phyloP scores from a whole-genome alignment of 2,888 invertebrate species.

The Reticulitermes lucifugus region DNA sequence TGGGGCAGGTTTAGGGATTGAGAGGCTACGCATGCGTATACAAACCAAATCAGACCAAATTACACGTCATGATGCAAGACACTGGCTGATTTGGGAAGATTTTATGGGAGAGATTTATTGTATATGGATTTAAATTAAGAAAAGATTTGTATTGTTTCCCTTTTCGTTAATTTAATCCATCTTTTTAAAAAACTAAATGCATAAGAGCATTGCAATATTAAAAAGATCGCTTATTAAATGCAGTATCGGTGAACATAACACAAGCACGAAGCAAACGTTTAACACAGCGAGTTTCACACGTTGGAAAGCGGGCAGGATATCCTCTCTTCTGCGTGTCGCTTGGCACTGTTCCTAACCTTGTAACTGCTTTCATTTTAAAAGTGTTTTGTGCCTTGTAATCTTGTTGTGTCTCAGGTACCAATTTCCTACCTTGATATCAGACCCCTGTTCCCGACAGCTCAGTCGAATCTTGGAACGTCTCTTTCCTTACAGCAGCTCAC shows the following conservation, averaged over 20 bases:
- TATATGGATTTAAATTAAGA: slow-evolving; percentile 28
- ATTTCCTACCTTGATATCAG: too few relatives aligned
- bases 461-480: too few relatives aligned
- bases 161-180: slow-evolving; percentile 37
- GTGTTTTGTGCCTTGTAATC: too few relatives aligned
- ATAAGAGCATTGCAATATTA: background rate
- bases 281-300: too few relatives aligned
- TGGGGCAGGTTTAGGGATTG: background rate
- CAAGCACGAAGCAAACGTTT: background rate
- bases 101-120: background rate
- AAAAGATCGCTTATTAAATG: slow-evolving; percentile 3
- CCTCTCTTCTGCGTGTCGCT: too few relatives aligned
- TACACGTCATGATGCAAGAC: background rate
- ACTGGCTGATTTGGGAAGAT: background rate
- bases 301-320: too few relatives aligned
- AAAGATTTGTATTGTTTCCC: slow-evolving; percentile 4
- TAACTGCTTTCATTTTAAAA: too few relatives aligned
- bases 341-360: too few relatives aligned
- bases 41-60: background rate
- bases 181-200: background rate
- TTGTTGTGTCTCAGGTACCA: too few relatives aligned
- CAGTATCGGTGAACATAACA: background rate
- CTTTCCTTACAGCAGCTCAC: too few relatives aligned
- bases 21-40: background rate
- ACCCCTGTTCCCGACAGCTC: too few relatives aligned